Conservation (phyloP, 2,113 vertebrate genomes). For the Dasyprocta punctata region DNA sequence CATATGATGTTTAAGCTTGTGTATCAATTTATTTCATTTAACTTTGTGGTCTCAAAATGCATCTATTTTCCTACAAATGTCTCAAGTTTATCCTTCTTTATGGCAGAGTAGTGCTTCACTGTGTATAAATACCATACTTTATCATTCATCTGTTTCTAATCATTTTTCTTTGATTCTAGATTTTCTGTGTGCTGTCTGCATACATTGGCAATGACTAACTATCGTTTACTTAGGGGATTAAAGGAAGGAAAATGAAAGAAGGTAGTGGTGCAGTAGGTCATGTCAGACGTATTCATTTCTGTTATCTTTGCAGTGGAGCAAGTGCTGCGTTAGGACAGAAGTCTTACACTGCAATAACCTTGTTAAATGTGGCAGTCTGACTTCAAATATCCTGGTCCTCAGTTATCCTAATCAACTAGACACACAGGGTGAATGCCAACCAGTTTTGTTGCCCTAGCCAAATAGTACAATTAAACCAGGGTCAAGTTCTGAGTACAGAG, state of each 20-base stretch:
- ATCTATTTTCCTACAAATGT: not conserved
- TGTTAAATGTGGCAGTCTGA: constrained; percentile 50
- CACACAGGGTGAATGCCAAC: constrained; percentile 43
- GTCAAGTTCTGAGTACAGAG: constrained; percentile 43
- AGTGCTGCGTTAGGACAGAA: constrained; percentile 28
- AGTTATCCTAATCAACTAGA: constrained; percentile 56
- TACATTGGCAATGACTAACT: not conserved
- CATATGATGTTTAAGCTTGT: not conserved
- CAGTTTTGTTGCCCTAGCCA: not conserved
- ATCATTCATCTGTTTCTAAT: not conserved
- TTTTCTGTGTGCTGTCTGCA: not conserved
- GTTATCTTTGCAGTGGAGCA: constrained; percentile 1
- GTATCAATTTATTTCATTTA: not conserved
- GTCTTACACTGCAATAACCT: constrained; percentile 43
- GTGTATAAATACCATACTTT: not conserved
- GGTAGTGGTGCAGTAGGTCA: not conserved
- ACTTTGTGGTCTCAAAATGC: not conserved
- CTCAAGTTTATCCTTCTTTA: not conserved
- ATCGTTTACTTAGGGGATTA: not conserved
- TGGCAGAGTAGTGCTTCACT: not conserved
- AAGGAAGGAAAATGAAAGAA: constrained; percentile 3
- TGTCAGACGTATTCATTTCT: not conserved
- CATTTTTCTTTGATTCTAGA: constrained; percentile 13
- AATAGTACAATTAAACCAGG: constrained; percentile 69
- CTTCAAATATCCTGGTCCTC: constrained; percentile 53